Evolutionary conservation across 2,113 vertebrate species (phyloP), one percentile per base, ranked within the genome.

Genomic region (Bujurquina vittata): DNA sequence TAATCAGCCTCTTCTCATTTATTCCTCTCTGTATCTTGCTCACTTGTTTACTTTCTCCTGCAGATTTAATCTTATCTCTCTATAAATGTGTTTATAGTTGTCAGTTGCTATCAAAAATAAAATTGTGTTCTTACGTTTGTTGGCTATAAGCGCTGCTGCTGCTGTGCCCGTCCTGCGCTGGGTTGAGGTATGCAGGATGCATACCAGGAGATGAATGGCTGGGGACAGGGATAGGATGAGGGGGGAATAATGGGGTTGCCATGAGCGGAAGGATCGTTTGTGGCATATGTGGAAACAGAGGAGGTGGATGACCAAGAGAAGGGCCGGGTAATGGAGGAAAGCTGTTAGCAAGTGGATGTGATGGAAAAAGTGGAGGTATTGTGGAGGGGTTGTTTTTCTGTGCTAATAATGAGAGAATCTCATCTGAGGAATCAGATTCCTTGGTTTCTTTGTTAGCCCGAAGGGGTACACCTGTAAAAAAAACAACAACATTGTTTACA

Each of bases 161-260:
- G 88, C 82, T 89, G 75, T 90, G 91, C 5, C 83, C 87, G 1
- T 96, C 96, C 72, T 78, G 96, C 93, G 85, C 93, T 56, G 78
- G 95, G 10, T 95, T 95, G 91, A 98, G 97, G 92, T 97, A 97
- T 65, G 97, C 96, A 1, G 97, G 97, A 79, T 98, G 97, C 40
- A 97, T 94, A 80, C 96, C 96, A 0, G 96, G 95, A 37, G 96
- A 89, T 1, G 96, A 95, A 0, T 95, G 96, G 52, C 94, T 95
- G 0, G 95, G 94, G 0, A 95, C 90, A 20, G 95, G 96, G 78
- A 93, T 89, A 0, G 95, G 90, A 89, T 93, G 92, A 67, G 95
- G 96, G 0, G 96, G 96, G 86, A 96, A 96, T 79, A 96, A 90
- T 87, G 94, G 95, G 72, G 95, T 95, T 4, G 94, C 95, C 0